Evolutionary conservation across 2,888 invertebrate species (phyloP), one percentile per base, ranked within the genome.

Genomic region (Monochamus alternatus): DNA sequence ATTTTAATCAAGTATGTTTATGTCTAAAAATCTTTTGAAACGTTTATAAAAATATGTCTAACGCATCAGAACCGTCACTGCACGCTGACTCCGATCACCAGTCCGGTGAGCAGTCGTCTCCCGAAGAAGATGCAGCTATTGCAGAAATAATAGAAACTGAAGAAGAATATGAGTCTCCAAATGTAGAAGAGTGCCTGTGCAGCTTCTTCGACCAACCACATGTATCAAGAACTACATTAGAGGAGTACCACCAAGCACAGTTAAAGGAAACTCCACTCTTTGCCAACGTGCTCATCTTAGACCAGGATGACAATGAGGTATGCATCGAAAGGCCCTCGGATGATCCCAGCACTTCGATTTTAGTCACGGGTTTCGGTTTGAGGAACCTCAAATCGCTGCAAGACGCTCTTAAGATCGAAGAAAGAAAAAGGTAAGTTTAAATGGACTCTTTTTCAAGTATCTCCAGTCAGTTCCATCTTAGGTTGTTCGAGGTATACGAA

Each of bases 311-410:
- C 4, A 22, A 55, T 4, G 55, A 22, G 10, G 12, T 69, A 5
- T 30, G 22, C 5, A 30, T 31, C 2, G 69, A 69, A 31, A 60
- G 47, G 9, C 44, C 69, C 0, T 43, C 68, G 2, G 66, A 65
- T 60, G 73, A 74, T 10, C 78, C 55, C n/a, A 55, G n/a, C 55
- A n/a, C 79, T 10, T 85, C 85, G 0, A 84, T 86, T 71, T 75
- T 87, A 9, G 81, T 87, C 5, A 84, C 83, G 1, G 87, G 87
- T 14, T 87, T 86, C 63, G 87, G 86, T 2, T 81, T 87, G 80
- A 76, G 86, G 22, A 87, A 86, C 70, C 73, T 85, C 32, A 70
- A 81, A 14, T 86, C 86, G 1, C 76, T 87, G 31, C 85, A 87
- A 73, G 78, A 81, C 38, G 83, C 86, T 7, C 75, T 87, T 12